Evolutionary conservation across 2,113 vertebrate genomes (phyloP).

Genomic region (Psilopogon haemacephalus): DNA sequence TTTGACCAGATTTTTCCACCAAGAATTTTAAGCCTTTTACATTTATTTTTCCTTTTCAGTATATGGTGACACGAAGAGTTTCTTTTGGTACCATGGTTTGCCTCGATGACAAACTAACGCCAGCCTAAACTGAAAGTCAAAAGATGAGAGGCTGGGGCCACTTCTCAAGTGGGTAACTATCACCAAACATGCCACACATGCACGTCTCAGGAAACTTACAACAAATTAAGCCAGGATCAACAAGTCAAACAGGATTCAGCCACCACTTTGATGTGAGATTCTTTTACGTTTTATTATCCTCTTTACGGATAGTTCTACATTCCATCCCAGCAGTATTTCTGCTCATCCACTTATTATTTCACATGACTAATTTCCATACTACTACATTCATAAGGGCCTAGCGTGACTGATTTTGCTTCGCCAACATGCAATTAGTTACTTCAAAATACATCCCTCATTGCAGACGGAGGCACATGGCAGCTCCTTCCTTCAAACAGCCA

Average conservation of each 20-base stretch:
- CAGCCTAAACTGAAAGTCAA: background rate
- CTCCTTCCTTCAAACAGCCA: background rate
- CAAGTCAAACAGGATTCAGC: conserved; percentile 42
- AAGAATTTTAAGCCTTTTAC: background rate
- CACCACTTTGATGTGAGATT: conserved; percentile 52
- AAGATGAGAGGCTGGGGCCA: background rate
- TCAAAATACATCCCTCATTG: background rate
- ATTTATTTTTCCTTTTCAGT: background rate
- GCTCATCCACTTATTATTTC: conserved; percentile 40
- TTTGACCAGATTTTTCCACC: background rate
- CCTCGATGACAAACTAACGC: background rate
- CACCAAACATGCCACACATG: background rate
- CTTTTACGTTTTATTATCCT: conserved; percentile 41
- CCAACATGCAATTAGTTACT: background rate
- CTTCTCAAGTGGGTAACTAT: background rate
- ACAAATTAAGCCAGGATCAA: conserved; percentile 51
- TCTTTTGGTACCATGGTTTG: background rate
- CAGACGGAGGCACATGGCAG: background rate
- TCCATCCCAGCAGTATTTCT: conserved; percentile 23
- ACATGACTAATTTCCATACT: conserved; percentile 45
- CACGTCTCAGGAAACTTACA: background rate
- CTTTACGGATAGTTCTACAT: conserved; percentile 16
- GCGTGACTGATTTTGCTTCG: background rate
- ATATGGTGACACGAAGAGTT: background rate
- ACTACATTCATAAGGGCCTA: background rate